These are phyloP conservation scores for Mesitornis unicolor DNA, from an alignment of 2,113 vertebrate genomes.

Conservation along the genomic window DNA sequence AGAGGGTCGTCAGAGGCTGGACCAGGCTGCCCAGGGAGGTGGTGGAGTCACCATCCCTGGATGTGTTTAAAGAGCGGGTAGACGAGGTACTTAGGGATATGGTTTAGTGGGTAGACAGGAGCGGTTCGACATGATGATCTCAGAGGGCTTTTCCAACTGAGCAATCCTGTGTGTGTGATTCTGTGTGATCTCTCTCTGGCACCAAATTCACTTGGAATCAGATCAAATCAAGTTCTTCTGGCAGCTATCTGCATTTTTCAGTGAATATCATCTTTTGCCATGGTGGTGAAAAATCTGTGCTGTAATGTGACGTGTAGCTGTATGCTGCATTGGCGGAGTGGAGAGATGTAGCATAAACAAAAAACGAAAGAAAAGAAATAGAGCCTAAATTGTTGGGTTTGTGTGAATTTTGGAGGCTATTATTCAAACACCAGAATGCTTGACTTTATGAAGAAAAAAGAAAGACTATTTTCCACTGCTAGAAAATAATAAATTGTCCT, in stretches of 20 bases:
- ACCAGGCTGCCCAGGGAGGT: too few species aligned
- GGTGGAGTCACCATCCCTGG: too few species aligned
- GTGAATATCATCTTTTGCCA: neutral
- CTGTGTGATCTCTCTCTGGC: neutral
- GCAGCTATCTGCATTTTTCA: constrained; percentile 12
- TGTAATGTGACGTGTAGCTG: neutral
- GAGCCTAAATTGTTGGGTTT: constrained; percentile 9
- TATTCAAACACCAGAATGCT: constrained; percentile 42
- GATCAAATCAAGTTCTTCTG: neutral
- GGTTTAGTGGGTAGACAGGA: too few species aligned
- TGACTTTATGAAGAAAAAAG: neutral
- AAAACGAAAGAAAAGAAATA: neutral
- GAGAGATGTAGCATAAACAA: neutral
- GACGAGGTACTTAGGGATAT: too few species aligned
- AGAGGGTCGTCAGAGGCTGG: too few species aligned
- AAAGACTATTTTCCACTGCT: neutral
- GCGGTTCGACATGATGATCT: too few species aligned
- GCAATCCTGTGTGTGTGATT: too few species aligned
- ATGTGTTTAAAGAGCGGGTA: too few species aligned
- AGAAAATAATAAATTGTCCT: constrained; percentile 54
- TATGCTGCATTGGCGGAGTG: neutral
- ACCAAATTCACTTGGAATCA: neutral
- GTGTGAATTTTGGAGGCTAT: constrained; percentile 18
- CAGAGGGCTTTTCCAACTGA: too few species aligned
- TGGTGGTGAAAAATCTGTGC: neutral